These are phyloP conservation scores for Pituophis catenifer DNA, from an alignment of 2,113 vertebrate species.

Conservation along the genomic window DNA sequence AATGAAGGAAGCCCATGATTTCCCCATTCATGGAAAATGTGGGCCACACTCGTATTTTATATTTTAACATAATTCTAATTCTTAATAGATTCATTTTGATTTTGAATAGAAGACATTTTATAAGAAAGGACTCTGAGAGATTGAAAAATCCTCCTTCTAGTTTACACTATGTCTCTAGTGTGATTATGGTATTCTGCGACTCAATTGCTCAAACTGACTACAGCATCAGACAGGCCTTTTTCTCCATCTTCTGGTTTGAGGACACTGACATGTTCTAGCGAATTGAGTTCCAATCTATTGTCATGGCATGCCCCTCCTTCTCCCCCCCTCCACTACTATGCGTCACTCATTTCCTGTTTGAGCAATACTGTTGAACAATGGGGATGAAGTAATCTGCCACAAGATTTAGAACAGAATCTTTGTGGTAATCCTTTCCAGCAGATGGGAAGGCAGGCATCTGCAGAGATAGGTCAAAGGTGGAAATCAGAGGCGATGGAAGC, in stretches of 20 bases:
- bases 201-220: not conserved
- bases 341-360: not conserved
- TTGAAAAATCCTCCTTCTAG: not conserved
- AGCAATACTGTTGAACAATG: not conserved
- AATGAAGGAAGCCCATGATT: not conserved
- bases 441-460: not conserved
- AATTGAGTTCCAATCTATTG: not conserved
- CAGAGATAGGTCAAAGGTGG: not conserved
- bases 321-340: not conserved
- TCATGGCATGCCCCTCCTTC: not conserved
- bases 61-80: not conserved
- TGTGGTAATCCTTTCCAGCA: not conserved
- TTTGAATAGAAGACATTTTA: not conserved
- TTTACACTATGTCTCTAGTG: not conserved
- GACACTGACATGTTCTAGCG: not conserved
- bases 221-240: not conserved
- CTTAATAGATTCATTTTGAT: not conserved
- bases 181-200: not conserved
- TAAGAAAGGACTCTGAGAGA: not conserved
- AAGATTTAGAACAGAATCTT: not conserved
- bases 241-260: not conserved
- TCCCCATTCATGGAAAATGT: not conserved
- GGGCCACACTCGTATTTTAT: not conserved
- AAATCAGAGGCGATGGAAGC: not conserved
- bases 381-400: not conserved